Percentiles rank a stretch among this genome's conserved stretches.
Evolutionary conservation across 2,888 invertebrate genomes (phyloP).

Genomic region (Microdon myrmicae): DNA sequence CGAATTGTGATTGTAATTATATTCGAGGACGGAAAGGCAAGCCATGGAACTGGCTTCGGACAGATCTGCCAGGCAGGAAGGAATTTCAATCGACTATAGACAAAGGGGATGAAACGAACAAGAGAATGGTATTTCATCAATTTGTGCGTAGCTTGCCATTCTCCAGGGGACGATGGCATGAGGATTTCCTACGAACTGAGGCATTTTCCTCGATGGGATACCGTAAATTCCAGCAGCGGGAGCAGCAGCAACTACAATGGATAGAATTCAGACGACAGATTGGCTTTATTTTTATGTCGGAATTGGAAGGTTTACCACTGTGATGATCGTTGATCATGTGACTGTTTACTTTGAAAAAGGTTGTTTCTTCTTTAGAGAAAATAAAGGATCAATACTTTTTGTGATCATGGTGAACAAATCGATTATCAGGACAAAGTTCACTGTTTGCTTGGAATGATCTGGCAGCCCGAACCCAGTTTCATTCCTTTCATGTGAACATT

Average conservation of each 20-base stretch:
- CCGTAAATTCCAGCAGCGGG: constrained; percentile 34
- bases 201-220: constrained; percentile 30
- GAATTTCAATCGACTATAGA: constrained; percentile 28
- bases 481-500: no score
- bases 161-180: constrained; percentile 20
- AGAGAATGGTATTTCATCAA: constrained; percentile 44
- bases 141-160: constrained; percentile 46
- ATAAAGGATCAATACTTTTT: no score
- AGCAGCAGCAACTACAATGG: no score
- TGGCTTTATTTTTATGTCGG: constrained; percentile 10
- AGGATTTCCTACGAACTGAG: constrained; percentile 30
- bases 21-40: constrained; percentile 44
- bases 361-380: no score
- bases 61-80: constrained; percentile 6
- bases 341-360: no score
- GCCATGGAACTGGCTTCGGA: constrained; percentile 38
- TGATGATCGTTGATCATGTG: constrained; percentile 23
- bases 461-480: no score
- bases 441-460: no score
- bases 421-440: no score
- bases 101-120: constrained; percentile 19
- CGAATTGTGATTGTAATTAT: constrained; percentile 43
- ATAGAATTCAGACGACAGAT: no score
- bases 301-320: constrained; percentile 27
- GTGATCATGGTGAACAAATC: no score